Evolutionary conservation across 2,113 vertebrate species (phyloP), one percentile per base, ranked within the genome.

Genomic region (Spermophilus dauricus): DNA sequence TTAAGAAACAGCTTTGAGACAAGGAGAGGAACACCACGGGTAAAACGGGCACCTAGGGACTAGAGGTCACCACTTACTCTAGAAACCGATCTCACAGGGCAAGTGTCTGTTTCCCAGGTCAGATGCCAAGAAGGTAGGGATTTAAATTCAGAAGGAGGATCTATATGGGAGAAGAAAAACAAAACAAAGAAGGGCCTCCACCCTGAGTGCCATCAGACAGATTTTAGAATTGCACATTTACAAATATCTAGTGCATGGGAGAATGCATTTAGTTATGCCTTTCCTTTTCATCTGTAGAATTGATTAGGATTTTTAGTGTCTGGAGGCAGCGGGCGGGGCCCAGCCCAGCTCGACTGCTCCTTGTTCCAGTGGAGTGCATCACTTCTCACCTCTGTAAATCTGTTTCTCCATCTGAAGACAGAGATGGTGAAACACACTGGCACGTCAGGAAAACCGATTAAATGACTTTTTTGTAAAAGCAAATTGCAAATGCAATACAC

Each of bases 111-210:
- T 34, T 26, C 2, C 45, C 37, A 30, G 78, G 42, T 26, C 39
- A 24, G n/a, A 45, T 20, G 4, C 34, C n/a, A 30, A 45, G 42
- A 11, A 28, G 45, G 8, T 18, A 2, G 12, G n/a, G 67, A 45
- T 32, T 26, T 10, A 0, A 17, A n/a, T 18, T 42, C 16, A 39
- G 24, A 32, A 9, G 26, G 2, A 5, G 56, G 20, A 37, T 37
- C 58, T 4, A 2, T 20, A 11, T 5, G 73, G 12, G 14, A 48
- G 70, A 89, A 56, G 76, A 42, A 70, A 58, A 58, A 58, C 8
- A 22, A 22, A 58, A 32, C 4, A 0, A 9, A 5, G 32, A 53
- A 7, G 2, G 0, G 1, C 2, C 42, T n/a, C 12, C 24, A 6
- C 4, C 5, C 4, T 9, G 24, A 28, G 4, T 10, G 24, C 51